A percentile compares a stretch with the other conserved stretches of the same genome.
These are phyloP conservation scores for Lepidothrix coronata DNA, from an alignment of 2,113 vertebrate species.

Conservation along the genomic window DNA sequence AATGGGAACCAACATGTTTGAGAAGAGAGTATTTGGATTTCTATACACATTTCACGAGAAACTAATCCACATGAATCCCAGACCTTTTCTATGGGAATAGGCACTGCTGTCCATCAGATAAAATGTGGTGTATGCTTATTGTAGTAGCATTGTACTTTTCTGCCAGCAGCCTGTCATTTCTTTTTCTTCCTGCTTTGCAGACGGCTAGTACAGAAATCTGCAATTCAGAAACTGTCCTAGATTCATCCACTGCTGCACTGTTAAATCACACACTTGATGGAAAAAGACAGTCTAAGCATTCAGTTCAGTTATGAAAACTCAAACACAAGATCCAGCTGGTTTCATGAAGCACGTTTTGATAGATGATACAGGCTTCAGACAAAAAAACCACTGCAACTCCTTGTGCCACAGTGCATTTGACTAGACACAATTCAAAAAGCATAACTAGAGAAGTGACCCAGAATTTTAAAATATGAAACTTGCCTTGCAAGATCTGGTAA, in stretches of 20 bases:
- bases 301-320: not conserved
- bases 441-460: not conserved
- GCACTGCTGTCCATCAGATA: constrained; percentile 5
- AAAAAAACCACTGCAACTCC: not conserved
- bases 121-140: not conserved
- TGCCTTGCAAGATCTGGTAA: not conserved
- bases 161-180: constrained; percentile 31
- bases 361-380: not conserved
- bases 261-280: constrained; percentile 48
- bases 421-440: not conserved
- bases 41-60: not conserved
- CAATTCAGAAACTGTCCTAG: constrained; percentile 38
- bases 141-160: not conserved
- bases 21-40: not conserved
- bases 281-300: constrained; percentile 24
- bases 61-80: not conserved
- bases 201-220: not conserved
- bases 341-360: not conserved
- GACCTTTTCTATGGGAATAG: not conserved
- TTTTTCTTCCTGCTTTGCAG: constrained; percentile 12
- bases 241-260: constrained; percentile 19
- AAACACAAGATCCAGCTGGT: constrained; percentile 6
- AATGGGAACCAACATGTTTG: not conserved
- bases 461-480: not conserved
- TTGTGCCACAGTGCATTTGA: not conserved